phyloP scores from a whole-genome alignment of 2,797 vertebrate genomes.

The Rhynchonycteris naso region DNA sequence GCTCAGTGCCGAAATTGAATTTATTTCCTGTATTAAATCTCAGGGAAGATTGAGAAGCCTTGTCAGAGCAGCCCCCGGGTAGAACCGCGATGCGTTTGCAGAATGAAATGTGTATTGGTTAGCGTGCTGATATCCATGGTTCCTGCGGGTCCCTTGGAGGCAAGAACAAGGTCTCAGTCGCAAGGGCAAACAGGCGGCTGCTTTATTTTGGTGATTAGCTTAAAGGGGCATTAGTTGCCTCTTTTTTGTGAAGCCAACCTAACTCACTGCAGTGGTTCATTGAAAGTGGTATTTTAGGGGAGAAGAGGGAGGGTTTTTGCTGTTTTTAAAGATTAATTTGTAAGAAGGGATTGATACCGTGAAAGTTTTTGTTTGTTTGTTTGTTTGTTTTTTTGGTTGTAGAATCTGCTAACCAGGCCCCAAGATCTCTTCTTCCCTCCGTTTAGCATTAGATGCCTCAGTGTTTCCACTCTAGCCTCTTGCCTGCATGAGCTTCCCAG shows the following conservation, averaged over 20 bases:
- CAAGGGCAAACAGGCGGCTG: background rate
- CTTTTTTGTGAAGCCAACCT: background rate
- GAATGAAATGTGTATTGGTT: conserved; percentile 44
- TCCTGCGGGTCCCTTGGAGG: background rate
- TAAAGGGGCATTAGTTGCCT: background rate
- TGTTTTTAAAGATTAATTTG: background rate
- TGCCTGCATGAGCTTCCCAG: accelerated
- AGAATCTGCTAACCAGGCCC: background rate
- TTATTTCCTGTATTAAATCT: conserved; percentile 69
- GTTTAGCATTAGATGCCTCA: background rate
- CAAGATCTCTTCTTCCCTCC: background rate
- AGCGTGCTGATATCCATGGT: background rate
- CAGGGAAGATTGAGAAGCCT: conserved; percentile 54
- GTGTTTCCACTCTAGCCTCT: too few species aligned
- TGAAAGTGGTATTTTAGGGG: background rate
- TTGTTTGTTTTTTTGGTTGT: too few species aligned
- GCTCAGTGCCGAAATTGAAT: conserved; percentile 55
- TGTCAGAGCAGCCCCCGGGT: conserved; percentile 59
- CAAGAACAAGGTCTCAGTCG: background rate
- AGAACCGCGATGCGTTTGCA: conserved; percentile 41
- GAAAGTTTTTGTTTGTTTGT: too few species aligned
- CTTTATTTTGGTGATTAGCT: background rate
- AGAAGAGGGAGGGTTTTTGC: background rate
- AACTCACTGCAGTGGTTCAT: background rate
- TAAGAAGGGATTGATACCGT: background rate